Evolutionary conservation across 2,797 vertebrate genomes (phyloP).

Genomic region (Tympanoctomys barrerae): DNA sequence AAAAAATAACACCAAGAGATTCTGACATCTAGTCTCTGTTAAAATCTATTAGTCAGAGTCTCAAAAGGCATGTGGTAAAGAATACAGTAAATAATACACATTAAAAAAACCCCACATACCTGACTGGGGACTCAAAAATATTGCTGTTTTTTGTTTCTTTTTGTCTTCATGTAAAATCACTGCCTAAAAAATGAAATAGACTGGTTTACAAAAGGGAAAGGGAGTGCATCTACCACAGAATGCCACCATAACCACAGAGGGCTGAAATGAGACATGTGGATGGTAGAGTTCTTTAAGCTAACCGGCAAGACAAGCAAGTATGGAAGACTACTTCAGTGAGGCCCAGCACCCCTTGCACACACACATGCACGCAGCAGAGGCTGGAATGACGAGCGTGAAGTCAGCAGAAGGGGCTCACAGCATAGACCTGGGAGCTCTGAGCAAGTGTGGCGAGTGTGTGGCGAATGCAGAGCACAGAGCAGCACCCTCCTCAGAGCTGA

Average conservation of each 20-base stretch:
- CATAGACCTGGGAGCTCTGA: neutral
- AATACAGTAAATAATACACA: constrained; percentile 67
- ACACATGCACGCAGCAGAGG: accelerated
- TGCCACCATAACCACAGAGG: constrained; percentile 54
- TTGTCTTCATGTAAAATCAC: constrained; percentile 90
- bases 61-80: constrained; percentile 78
- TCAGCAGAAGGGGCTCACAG: neutral
- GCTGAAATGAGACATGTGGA: constrained; percentile 35
- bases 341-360: neutral
- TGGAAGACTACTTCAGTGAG: neutral
- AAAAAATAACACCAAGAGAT: constrained; percentile 33
- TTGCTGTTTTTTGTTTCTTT: constrained; percentile 92
- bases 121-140: constrained; percentile 93
- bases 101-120: constrained; percentile 89
- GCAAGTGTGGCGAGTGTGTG: neutral
- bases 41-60: neutral
- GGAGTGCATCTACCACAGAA: constrained; percentile 59
- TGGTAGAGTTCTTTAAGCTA: constrained; percentile 42
- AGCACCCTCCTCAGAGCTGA: neutral
- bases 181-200: constrained; percentile 86
- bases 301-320: constrained; percentile 32
- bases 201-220: constrained; percentile 75
- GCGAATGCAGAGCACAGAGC: neutral
- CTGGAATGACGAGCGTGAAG: neutral
- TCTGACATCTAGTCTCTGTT: constrained; percentile 29